Base-by-base conservation (phyloP, 2,888 invertebrate genomes). In the Lepas anatifera region DNA sequence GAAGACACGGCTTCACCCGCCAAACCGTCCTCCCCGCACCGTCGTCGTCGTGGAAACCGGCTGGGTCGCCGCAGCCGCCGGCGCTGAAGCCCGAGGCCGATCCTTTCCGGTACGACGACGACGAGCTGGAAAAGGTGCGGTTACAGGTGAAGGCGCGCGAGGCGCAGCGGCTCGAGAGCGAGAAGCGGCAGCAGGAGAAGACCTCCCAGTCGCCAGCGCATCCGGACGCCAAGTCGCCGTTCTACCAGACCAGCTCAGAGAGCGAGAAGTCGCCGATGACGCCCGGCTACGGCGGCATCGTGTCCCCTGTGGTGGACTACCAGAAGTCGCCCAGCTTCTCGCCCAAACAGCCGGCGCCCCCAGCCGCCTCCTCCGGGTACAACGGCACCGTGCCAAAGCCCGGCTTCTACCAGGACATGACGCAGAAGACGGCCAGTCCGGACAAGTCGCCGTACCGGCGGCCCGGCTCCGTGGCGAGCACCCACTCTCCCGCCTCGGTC, bases 141-240 rank as follows among this genome's bases (percentile, higher is more conserved):
- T 39, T 66, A 27, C 66, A 66, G 66, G 66, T 66, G 39, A 66
- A 66, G 66, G 66, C 66, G 39, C 66, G 66, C 27, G 58, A 58
- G 58, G 32, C 35, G 35, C 32, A 58, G 32, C 37, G 64, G 35
- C 64, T 64, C 39, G 48, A 50, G 48, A 63, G 39, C 39, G 64
- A 64, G 64, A 64, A 64, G 64, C 64, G 64, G 3, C 64, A 39
- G 25, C 8, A 39, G 25, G 64, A 64, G 64, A 7, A 18, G 35
- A 58, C 13, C 32, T 58, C 58, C 32, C 58, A 58, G 18, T 32
- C 64, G 37, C 25, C 64, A 13, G 39, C 37, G 64, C 25, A 35
- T 10, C 25, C 39, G 35, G 64, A 35, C 64, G 58, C 32, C 64
- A 63, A 63, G 32, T 63, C 63, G 63, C 63, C 63, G 35, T 63